Percentiles rank a stretch among this genome's conserved stretches.
phyloP scores from a whole-genome alignment of 2,797 vertebrate species.

The Sebastes steindachneri region DNA sequence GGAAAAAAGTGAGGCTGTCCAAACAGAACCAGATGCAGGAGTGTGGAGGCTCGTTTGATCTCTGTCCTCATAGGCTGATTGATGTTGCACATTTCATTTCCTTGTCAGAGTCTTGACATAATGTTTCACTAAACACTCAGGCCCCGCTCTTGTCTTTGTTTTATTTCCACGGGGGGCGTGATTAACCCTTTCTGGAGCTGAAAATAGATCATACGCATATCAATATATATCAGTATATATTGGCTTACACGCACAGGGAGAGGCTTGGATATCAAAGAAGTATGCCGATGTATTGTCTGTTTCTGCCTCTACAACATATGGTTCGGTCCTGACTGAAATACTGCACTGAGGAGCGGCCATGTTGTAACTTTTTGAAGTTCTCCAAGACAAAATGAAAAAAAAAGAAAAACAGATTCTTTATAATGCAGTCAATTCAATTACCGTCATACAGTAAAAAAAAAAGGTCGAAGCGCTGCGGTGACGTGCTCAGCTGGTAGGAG shows the following conservation, averaged over 20 bases:
- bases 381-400: background rate
- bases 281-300: conserved; percentile 64
- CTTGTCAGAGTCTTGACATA: conserved; percentile 86
- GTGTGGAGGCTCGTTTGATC: conserved; percentile 86
- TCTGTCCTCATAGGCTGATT: conserved; percentile 79
- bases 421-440: conserved; percentile 77
- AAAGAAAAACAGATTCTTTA: conserved; percentile 52
- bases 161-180: conserved; percentile 72
- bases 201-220: conserved; percentile 72
- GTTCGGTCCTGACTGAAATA: conserved; percentile 65
- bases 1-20: conserved; percentile 73
- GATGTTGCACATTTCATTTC: conserved; percentile 85
- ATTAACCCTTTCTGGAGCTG: conserved; percentile 74
- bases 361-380: conserved; percentile 72
- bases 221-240: conserved; percentile 56
- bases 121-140: conserved; percentile 84
- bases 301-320: conserved; percentile 67
- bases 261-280: conserved; percentile 71
- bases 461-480: conserved; percentile 25
- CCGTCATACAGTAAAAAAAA: conserved; percentile 24
- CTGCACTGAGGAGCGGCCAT: conserved; percentile 51
- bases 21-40: conserved; percentile 82
- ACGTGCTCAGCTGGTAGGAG: conserved; percentile 50
- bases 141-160: conserved; percentile 70
- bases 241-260: conserved; percentile 21